Evolutionary conservation across 2,888 invertebrate genomes (phyloP).

Genomic region (Zootermopsis nevadensis): DNA sequence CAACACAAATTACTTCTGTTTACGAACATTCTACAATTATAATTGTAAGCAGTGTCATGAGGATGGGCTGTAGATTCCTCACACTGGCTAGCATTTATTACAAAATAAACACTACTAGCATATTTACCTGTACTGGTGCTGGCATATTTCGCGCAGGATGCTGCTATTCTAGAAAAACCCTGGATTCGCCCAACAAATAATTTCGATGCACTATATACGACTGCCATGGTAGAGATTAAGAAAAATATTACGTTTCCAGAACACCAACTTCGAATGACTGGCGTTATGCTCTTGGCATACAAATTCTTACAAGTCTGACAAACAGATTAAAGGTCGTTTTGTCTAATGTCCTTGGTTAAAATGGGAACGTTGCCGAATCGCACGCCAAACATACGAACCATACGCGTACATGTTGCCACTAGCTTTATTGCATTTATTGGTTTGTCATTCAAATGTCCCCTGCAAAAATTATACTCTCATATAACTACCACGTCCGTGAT

Average conservation of each 20-base stretch:
- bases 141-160: neutral
- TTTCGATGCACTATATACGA: constrained; percentile 15
- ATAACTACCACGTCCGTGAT: too few relatives aligned
- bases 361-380: neutral
- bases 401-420: neutral
- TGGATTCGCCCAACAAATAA: constrained; percentile 5
- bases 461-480: neutral
- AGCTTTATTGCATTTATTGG: neutral
- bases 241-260: neutral
- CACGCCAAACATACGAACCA: neutral
- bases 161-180: neutral
- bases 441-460: neutral
- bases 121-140: constrained; percentile 31
- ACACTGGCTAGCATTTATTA: neutral
- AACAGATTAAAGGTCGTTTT: neutral
- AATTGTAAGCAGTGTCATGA: too few relatives aligned
- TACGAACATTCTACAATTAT: too few relatives aligned
- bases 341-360: neutral
- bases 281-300: neutral
- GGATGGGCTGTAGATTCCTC: too few relatives aligned
- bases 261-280: neutral
- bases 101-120: neutral
- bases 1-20: too few relatives aligned
- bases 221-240: constrained; percentile 10
- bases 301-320: neutral